These are phyloP conservation scores for Leptura quadrifasciata DNA, from an alignment of 2,888 invertebrate species.

Conservation along the genomic window DNA sequence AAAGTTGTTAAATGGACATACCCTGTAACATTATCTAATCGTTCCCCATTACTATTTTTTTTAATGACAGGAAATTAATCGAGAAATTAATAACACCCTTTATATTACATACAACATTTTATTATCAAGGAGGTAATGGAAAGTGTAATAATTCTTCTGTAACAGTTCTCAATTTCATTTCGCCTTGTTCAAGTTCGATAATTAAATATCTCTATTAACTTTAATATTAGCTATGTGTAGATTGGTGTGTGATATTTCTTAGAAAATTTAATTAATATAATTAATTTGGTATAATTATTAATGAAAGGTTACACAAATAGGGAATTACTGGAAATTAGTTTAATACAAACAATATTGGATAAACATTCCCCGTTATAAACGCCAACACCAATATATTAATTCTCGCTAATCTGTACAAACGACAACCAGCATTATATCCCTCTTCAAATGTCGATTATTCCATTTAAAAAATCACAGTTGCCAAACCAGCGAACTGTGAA, in stretches of 20 bases:
- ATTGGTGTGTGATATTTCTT: neutral
- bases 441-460: neutral
- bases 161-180: neutral
- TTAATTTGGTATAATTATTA: neutral
- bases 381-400: neutral
- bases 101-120: neutral
- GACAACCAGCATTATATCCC: neutral
- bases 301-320: neutral
- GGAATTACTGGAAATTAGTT: neutral
- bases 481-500: neutral
- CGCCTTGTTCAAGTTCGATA: neutral
- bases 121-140: neutral
- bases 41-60: too few relatives aligned
- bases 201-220: neutral
- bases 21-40: too few relatives aligned
- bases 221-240: neutral
- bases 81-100: too few relatives aligned
- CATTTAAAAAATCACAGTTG: slow-evolving; percentile 1
- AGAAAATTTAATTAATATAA: neutral
- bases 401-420: neutral
- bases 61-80: too few relatives aligned
- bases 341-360: neutral
- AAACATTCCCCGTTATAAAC: neutral
- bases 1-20: too few relatives aligned
- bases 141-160: neutral